Evolutionary conservation across 2,797 vertebrate genomes (phyloP).

Genomic region (Chaunax sp.): DNA sequence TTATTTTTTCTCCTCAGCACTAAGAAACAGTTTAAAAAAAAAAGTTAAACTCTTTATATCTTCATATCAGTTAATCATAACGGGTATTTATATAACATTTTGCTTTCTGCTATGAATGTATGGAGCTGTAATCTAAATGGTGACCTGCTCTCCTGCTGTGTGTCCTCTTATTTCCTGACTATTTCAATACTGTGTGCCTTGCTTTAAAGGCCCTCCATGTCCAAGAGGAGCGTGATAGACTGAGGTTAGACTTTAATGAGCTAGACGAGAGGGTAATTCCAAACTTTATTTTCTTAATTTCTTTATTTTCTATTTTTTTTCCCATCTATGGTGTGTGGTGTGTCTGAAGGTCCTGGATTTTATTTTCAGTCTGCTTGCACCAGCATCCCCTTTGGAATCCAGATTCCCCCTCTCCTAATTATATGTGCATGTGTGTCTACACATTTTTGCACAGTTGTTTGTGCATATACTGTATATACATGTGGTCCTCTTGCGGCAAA

Average conservation of each 20-base stretch:
- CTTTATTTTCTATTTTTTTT: constrained; percentile 56
- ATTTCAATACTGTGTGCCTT: constrained; percentile 80
- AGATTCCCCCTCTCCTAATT: constrained; percentile 57
- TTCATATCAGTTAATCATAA: not conserved
- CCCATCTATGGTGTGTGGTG: constrained; percentile 68
- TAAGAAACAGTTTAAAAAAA: not conserved
- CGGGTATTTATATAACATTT: no score
- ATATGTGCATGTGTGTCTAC: constrained; percentile 70
- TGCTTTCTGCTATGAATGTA: not conserved
- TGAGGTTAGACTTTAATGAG: constrained; percentile 91
- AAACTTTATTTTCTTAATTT: constrained; percentile 75
- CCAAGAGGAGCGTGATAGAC: constrained; percentile 90
- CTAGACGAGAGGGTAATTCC: constrained; percentile 92
- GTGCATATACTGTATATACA: constrained; percentile 51
- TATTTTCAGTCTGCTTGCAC: constrained; percentile 75
- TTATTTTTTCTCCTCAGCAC: not conserved
- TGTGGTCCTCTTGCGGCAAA: constrained; percentile 38
- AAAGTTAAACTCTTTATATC: not conserved
- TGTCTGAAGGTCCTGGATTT: constrained; percentile 71
- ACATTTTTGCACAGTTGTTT: constrained; percentile 59
- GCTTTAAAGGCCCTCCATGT: constrained; percentile 87
- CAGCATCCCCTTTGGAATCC: constrained; percentile 67
- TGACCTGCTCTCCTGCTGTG: constrained; percentile 46
- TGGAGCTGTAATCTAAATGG: constrained; percentile 55
- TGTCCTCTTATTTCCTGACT: constrained; percentile 63